These are phyloP conservation scores for Anoplopoma fimbria DNA, from an alignment of 2,113 vertebrate species.

Conservation along the genomic window DNA sequence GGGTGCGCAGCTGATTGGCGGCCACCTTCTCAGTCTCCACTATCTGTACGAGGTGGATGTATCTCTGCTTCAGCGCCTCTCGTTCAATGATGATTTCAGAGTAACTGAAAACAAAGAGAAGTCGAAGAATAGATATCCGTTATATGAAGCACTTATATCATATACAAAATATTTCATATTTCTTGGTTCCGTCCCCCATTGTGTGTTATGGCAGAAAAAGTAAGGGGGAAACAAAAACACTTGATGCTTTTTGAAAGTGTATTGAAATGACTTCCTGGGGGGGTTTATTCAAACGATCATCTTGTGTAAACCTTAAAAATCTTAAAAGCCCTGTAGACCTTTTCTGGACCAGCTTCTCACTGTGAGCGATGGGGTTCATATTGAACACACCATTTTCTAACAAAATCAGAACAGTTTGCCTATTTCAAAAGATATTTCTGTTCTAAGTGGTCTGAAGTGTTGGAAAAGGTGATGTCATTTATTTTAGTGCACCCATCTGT, in stretches of 20 bases:
- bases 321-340: neutral
- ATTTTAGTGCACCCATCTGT: neutral
- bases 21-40: constrained; percentile 98
- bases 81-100: constrained; percentile 95
- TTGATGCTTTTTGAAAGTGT: neutral
- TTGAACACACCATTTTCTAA: neutral
- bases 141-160: neutral
- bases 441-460: neutral
- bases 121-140: neutral
- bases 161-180: neutral
- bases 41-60: constrained; percentile 97
- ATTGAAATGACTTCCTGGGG: neutral
- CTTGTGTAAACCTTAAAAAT: neutral
- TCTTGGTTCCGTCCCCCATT: neutral
- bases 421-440: too few relatives aligned
- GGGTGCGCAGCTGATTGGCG: constrained; percentile 95
- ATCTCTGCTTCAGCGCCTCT: constrained; percentile 97
- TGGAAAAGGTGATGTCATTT: neutral
- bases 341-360: neutral
- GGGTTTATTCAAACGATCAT: neutral
- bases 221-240: neutral
- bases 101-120: constrained; percentile 85
- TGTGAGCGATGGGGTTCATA: neutral
- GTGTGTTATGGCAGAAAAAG: neutral
- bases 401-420: too few relatives aligned